Percentiles rank a stretch among this genome's conserved stretches.
These are phyloP conservation scores for Habropoda laboriosa DNA, from an alignment of 1,140 invertebrate genomes.

Conservation along the genomic window DNA sequence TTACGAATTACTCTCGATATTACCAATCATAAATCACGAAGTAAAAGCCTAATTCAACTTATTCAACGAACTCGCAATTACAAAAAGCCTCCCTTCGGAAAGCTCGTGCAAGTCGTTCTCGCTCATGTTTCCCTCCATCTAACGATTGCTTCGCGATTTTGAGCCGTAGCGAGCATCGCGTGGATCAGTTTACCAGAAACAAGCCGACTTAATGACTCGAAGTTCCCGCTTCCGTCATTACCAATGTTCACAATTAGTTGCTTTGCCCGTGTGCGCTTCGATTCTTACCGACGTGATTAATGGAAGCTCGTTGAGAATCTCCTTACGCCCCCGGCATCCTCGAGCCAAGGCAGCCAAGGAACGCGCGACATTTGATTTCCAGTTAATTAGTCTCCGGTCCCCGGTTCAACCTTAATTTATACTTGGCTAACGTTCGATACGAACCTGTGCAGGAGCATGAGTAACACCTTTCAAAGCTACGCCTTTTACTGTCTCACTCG, in stretches of 20 bases:
- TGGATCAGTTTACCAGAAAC: constrained; percentile 13
- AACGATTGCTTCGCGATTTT: not conserved
- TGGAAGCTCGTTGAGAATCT: constrained; percentile 32
- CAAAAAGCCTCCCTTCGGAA: no score
- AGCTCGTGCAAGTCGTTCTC: no score
- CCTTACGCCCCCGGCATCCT: constrained; percentile 3
- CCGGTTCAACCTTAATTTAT: constrained; percentile 43
- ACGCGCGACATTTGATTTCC: constrained; percentile 54
- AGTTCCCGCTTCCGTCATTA: constrained; percentile 32
- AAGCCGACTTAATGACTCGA: not conserved
- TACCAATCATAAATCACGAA: no score
- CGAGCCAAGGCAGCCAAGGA: not conserved
- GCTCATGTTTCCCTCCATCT: not conserved
- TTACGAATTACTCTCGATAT: no score
- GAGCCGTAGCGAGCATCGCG: not conserved
- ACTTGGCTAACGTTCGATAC: constrained; percentile 9
- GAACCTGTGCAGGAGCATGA: not conserved
- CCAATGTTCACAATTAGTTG: constrained; percentile 30
- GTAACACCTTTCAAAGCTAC: constrained; percentile 1
- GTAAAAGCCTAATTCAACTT: no score
- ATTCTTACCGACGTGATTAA: constrained; percentile 40
- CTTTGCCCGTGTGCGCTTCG: not conserved
- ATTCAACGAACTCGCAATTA: no score
- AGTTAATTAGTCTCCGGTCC: constrained; percentile 51
- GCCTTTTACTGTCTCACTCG: not conserved